Base-by-base conservation (phyloP, 1,140 invertebrate species). In the Elymnias hypermnestra region DNA sequence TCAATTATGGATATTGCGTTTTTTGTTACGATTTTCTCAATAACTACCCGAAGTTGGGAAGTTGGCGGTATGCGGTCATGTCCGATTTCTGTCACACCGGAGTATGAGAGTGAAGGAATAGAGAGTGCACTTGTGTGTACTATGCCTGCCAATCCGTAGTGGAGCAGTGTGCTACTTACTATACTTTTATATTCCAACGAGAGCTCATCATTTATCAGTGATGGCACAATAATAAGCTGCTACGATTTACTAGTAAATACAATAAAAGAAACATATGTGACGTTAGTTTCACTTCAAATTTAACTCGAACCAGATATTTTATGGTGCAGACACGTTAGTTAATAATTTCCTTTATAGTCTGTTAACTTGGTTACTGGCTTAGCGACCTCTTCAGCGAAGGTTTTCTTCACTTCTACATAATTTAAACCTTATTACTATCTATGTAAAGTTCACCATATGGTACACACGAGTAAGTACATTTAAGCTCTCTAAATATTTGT, bases 321-420 rank as follows among this genome's bases (percentile, higher is more conserved):
- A 59, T 60, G 45, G 51, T 48, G 35, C 43, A 60, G 48, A 57
- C 57, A 51, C 41, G 53, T 50, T 63, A 57, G 38, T 64, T 57
- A 60, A 59, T 63, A 63, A 64, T 64, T 64, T 57, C 51, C 51
- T 64, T 64, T 64, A 64, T 60, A 60, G 53, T 56, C 48, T 60
- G 53, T 60, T 60, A 60, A 60, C 48, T 60, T 60, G 53, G 48
- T 53, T 49, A 57, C 50, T 52, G 46, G 57, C 57, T 55, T 55
- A 49, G 47, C 52, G 39, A 51, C 47, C 45, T 58, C 56, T 42
- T 58, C 37, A 43, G 15, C 40, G 28, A 40, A 38, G 36, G 23
- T 44, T n/a, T 31, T 31, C 25, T 37, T 5, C 29, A 19, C 12
- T 10, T 21, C 9, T 28, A 26, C 13, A 21, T 13, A 52, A 22